Evolutionary conservation across 2,113 vertebrate species (phyloP).

Genomic region (Todiramphus chloris): DNA sequence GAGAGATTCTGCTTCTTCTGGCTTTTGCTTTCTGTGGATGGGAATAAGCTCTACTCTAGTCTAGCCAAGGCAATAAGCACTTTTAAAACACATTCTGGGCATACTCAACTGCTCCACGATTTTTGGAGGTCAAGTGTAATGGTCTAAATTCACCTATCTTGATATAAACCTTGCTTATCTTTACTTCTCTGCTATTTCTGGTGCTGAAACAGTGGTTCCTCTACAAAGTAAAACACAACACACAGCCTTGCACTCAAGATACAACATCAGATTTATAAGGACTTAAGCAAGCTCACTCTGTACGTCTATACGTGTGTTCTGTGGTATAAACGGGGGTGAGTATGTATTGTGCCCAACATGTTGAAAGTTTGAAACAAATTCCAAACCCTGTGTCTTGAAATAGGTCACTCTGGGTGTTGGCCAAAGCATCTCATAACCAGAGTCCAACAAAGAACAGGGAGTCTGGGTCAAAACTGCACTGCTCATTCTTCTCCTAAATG

Average conservation of each 20-base stretch:
- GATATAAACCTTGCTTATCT: not conserved
- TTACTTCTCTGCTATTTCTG: not conserved
- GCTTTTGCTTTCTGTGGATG: not conserved
- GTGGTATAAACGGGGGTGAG: not conserved
- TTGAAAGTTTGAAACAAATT: not conserved
- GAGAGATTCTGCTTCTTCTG: not conserved
- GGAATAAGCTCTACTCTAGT: not conserved
- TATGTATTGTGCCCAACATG: too few relatives aligned
- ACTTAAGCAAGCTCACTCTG: not conserved
- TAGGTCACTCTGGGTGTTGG: not conserved
- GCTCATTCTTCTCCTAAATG: not conserved
- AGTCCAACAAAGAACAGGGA: not conserved
- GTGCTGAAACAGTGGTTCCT: not conserved
- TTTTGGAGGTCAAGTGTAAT: not conserved
- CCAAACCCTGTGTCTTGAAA: not conserved
- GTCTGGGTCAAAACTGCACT: not conserved
- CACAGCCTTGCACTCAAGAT: not conserved
- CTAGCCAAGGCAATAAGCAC: not conserved
- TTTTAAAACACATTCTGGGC: not conserved
- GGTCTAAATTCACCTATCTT: not conserved
- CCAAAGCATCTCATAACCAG: not conserved
- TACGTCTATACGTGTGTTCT: accelerated
- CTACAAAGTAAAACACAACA: not conserved
- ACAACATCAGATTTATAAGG: not conserved
- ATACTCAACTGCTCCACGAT: not conserved